Conservation (phyloP, 2,888 invertebrate species). For the Eupithecia exiguata region DNA sequence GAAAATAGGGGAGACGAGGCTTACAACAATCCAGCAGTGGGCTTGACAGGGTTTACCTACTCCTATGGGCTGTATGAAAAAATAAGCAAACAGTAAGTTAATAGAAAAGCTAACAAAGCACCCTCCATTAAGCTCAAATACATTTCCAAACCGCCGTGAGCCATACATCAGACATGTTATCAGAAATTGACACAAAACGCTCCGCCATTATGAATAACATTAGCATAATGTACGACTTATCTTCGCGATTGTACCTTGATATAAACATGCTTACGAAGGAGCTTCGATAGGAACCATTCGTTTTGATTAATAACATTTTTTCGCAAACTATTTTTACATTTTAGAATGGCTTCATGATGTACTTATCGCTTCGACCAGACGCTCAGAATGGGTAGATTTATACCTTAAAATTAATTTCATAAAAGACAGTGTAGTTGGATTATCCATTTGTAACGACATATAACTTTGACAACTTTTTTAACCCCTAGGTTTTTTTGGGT, state of each 20-base stretch:
- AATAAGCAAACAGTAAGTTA: not conserved
- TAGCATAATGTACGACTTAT: constrained; percentile 40
- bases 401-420: no score
- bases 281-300: not conserved
- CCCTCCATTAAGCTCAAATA: constrained; percentile 8
- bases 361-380: no score
- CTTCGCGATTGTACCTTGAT: constrained; percentile 29
- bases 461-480: no score
- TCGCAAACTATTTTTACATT: no score
- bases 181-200: constrained; percentile 38
- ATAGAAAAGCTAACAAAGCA: not conserved
- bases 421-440: no score
- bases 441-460: no score
- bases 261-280: not conserved
- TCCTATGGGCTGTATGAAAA: not conserved
- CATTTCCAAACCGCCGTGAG: constrained; percentile 7
- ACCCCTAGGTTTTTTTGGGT: no score
- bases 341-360: no score
- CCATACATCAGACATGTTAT: constrained; percentile 35
- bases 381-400: no score
- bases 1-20: not conserved
- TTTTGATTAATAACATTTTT: not conserved
- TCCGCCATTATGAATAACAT: constrained; percentile 41
- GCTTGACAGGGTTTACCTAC: not conserved
- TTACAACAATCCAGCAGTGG: not conserved